Percentiles rank a stretch among this genome's conserved stretches.
phyloP scores from a whole-genome alignment of 2,888 invertebrate species.

The Seira musarum region DNA sequence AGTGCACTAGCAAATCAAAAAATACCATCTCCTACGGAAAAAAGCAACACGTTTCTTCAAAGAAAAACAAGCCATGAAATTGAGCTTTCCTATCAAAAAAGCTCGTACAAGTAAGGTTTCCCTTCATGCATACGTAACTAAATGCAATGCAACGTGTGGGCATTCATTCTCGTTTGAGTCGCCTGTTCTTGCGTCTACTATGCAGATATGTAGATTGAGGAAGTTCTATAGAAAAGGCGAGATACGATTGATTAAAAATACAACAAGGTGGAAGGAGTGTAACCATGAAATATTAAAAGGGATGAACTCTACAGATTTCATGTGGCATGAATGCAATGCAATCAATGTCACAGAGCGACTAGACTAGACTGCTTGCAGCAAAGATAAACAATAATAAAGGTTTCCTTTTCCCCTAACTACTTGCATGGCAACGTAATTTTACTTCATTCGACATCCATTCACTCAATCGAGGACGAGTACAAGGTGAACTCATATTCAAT shows the following conservation, averaged over 20 bases:
- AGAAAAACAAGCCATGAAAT: constrained; percentile 1
- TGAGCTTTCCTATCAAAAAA: constrained; percentile 12
- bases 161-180: background rate
- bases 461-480: no score
- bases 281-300: constrained; percentile 5
- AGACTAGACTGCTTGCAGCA: background rate
- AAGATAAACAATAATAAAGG: constrained; percentile 12
- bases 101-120: constrained; percentile 11
- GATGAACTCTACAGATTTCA: background rate
- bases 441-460: background rate
- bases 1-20: constrained; percentile 11
- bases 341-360: constrained; percentile 13
- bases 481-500: background rate
- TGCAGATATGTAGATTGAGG: background rate
- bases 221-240: background rate
- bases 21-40: background rate
- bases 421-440: background rate
- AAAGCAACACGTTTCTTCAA: constrained; percentile 37
- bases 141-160: no score
- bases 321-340: constrained; percentile 11
- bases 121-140: constrained; percentile 5
- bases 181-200: background rate
- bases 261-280: background rate
- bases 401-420: no score
- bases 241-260: constrained; percentile 8